Conservation (phyloP, 1,140 invertebrate species). For the Procambarus clarkii region DNA sequence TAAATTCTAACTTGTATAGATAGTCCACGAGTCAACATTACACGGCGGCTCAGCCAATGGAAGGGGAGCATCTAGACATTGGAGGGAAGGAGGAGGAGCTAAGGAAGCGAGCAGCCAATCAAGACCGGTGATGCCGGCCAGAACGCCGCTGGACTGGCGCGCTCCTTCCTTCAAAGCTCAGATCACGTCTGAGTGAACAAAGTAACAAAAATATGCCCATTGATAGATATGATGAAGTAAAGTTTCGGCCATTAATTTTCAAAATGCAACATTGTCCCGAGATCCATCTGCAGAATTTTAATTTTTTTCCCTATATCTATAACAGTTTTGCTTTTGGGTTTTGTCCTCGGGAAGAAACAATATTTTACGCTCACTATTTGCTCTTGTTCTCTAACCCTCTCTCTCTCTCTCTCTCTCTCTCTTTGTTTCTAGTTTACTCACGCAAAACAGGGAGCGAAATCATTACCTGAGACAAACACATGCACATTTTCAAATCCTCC, state of each 20-base stretch:
- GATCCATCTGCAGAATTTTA: neutral
- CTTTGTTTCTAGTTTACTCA: neutral
- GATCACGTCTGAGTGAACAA: slow-evolving; percentile 44
- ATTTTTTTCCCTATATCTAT: neutral
- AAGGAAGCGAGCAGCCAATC: neutral
- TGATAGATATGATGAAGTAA: slow-evolving; percentile 39
- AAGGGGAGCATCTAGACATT: neutral
- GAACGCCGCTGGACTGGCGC: slow-evolving; percentile 9
- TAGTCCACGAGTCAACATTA: neutral
- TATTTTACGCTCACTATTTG: neutral
- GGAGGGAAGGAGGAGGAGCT: slow-evolving; percentile 23
- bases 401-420: neutral
- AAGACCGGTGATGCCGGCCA: neutral
- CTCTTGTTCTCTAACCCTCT: neutral
- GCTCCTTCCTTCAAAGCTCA: slow-evolving; percentile 22
- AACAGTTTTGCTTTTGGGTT: neutral
- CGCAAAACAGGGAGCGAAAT: neutral
- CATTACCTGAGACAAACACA: neutral
- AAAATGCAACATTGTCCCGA: slow-evolving; percentile 5
- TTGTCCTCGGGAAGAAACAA: neutral
- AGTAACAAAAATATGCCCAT: slow-evolving; percentile 36
- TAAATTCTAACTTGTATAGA: neutral
- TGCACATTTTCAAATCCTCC: neutral
- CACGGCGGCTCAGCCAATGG: slow-evolving; percentile 32
- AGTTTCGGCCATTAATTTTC: neutral